phyloP scores from a whole-genome alignment of 2,888 invertebrate genomes.

The Lutraria lutraria region DNA sequence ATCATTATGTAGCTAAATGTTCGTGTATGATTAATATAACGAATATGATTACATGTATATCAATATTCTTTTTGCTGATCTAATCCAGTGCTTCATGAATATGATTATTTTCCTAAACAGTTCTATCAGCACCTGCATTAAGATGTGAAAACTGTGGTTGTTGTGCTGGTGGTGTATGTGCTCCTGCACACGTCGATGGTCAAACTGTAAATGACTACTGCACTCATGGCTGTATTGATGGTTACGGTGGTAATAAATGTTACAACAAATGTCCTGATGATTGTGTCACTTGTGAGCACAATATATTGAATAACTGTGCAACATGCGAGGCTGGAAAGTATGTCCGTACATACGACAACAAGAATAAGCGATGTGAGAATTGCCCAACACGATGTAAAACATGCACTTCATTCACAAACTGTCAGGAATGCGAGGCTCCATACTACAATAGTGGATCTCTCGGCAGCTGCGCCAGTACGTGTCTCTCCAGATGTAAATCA shows the following conservation, averaged over 20 bases:
- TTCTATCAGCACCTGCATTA: no score
- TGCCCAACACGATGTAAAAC: not conserved
- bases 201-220: not conserved
- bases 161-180: not conserved
- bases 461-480: not conserved
- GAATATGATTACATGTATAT: no score
- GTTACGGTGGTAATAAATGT: no score
- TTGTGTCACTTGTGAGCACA: not conserved
- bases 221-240: no score
- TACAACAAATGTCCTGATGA: constrained; percentile 1
- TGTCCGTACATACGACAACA: not conserved
- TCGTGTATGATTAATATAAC: no score
- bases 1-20: no score
- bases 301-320: not conserved
- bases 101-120: no score
- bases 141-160: not conserved
- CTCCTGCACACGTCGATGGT: not conserved
- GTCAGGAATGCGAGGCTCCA: not conserved
- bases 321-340: not conserved
- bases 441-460: not conserved
- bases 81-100: no score
- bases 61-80: no score
- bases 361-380: not conserved
- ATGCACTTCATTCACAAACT: no score
- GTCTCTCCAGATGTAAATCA: not conserved